These are phyloP conservation scores for Teleogryllus occipitalis DNA, from an alignment of 1,140 invertebrate species.

Conservation along the genomic window DNA sequence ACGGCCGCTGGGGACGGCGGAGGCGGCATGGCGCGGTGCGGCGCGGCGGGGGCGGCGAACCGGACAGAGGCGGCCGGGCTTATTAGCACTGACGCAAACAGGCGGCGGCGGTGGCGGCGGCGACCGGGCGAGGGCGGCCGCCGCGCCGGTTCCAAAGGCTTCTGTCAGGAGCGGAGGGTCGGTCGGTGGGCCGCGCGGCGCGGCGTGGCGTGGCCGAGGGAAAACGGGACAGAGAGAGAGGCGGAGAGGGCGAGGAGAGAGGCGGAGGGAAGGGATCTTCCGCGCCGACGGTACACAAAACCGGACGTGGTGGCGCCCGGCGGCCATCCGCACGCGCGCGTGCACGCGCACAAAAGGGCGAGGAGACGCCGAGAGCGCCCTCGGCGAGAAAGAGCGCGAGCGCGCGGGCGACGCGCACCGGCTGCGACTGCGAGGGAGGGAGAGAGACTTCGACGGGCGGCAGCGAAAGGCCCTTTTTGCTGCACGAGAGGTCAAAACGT, in stretches of 20 bases:
- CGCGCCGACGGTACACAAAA: neutral
- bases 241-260: neutral
- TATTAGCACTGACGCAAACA: constrained; percentile 1
- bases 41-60: too few species aligned
- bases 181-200: too few species aligned
- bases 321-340: too few species aligned
- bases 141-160: neutral
- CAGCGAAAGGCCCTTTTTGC: too few species aligned
- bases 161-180: neutral
- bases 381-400: neutral
- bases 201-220: neutral
- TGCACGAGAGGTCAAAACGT: too few species aligned
- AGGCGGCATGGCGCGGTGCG: neutral
- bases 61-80: neutral
- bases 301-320: too few species aligned
- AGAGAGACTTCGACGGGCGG: too few species aligned
- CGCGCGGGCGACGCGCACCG: too few species aligned
- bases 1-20: neutral
- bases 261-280: neutral
- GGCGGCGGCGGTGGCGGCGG: too few species aligned
- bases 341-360: neutral
- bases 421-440: too few species aligned
- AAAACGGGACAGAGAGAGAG: neutral
- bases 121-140: too few species aligned
- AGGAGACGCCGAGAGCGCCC: neutral